Base-by-base conservation (phyloP, 1,140 invertebrate species). In the Conus betulinus region DNA sequence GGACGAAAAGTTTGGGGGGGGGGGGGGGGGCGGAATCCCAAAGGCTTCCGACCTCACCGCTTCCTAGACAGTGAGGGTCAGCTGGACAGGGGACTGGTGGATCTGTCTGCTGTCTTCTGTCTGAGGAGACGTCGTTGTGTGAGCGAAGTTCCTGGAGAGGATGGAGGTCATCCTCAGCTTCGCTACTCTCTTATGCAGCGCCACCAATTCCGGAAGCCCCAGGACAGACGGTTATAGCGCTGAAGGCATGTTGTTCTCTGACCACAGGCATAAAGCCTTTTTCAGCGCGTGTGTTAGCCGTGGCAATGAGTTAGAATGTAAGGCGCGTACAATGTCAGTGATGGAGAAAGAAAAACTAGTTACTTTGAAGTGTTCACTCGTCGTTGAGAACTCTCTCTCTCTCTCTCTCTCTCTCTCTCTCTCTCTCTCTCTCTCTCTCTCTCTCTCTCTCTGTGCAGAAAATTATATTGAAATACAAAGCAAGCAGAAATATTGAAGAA, bases 31-130 rank as follows among this genome's bases (percentile, higher is more conserved):
- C 95, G 95, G 0, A 96, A 98, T 86, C 97, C 97, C 0, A 93
- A 96, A 8, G 93, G 93, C 25, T 98, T 98, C 92, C 96, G 96
- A 23, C 97, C 97, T 0, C 97, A 98, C 92, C 96, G 97, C 91
- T 98, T 98, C 91, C 82, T 97, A 0, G 94, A 96, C 94, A 93
- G 97, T 23, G 96, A 97, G 67, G 97, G 97, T n/a, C 95, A 96
- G 88, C 88, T 96, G 3, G 94, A 87, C 51, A 74, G 81, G 23
- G 25, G 39, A 8, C 86, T 89, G 13, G 89, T 55, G 0, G 90
- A 91, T 5, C 71, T 87, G 23, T n/a, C 89, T 0, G 23, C 89
- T 0, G 25, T 86, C 8, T 92, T 92, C 83, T 88, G 88, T 57
- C n/a, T 74, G n/a, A 91, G 91, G 3, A 63, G 90, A 7, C 85